These are phyloP conservation scores for Drosophila diplacantha DNA, from an alignment of 2,888 invertebrate genomes.

Conservation along the genomic window DNA sequence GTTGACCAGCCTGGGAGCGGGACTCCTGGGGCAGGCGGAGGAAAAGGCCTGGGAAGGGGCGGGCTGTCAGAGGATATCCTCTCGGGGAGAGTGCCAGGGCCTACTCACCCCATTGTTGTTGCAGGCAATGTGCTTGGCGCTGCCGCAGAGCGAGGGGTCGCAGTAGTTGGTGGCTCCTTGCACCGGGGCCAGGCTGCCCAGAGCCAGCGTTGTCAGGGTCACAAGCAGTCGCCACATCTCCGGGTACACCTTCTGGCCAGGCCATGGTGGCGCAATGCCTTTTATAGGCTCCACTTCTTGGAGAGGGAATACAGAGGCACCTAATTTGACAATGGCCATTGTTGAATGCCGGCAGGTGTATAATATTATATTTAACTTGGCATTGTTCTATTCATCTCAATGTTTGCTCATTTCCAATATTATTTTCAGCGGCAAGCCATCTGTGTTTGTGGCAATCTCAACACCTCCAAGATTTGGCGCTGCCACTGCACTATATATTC, in stretches of 20 bases:
- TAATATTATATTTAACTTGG: constrained; percentile 9
- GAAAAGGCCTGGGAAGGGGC: constrained; percentile 31
- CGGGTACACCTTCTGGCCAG: neutral
- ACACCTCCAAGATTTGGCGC: neutral
- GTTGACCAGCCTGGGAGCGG: constrained; percentile 18
- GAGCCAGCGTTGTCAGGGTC: constrained; percentile 8
- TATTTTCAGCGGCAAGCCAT: constrained; percentile 3
- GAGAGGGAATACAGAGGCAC: neutral
- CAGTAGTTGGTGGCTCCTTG: constrained; percentile 43
- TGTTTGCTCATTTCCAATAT: neutral
- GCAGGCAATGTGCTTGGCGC: constrained; percentile 47
- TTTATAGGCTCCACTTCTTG: constrained; percentile 35
- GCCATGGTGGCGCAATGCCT: neutral
- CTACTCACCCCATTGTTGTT: constrained; percentile 43
- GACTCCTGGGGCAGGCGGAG: constrained; percentile 37
- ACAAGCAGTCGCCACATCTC: constrained; percentile 40
- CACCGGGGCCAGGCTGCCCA: constrained; percentile 9
- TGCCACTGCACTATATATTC: neutral
- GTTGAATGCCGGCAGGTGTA: constrained; percentile 5
- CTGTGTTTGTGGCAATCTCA: neutral
- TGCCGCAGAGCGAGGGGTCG: constrained; percentile 25
- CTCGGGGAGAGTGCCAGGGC: too few species aligned
- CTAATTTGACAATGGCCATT: constrained; percentile 13
- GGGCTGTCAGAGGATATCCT: neutral
- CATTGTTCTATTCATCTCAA: constrained; percentile 8